These are phyloP conservation scores for Ophion obscuratus DNA, from an alignment of 2,888 invertebrate species.

Conservation along the genomic window DNA sequence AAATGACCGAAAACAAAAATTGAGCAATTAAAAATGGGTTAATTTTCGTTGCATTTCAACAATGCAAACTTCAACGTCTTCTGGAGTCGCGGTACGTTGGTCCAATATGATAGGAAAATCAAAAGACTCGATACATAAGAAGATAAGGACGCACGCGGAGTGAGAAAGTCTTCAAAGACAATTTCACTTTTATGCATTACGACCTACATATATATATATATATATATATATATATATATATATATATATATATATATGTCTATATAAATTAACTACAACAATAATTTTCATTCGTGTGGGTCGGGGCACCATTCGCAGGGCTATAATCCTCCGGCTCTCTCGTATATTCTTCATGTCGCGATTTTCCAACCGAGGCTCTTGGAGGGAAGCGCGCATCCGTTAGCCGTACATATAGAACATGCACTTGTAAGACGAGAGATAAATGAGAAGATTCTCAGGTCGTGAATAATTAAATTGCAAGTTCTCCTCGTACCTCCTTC, in stretches of 20 bases:
- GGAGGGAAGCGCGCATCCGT: slow-evolving; percentile 67
- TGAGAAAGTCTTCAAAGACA: slow-evolving; percentile 55
- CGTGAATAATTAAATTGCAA: slow-evolving; percentile 63
- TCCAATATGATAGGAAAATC: not conserved
- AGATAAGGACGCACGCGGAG: slow-evolving; percentile 18
- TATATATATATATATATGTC: not conserved
- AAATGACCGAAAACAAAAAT: too few species aligned
- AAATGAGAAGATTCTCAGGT: slow-evolving; percentile 63
- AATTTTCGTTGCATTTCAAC: too few species aligned
- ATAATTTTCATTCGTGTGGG: slow-evolving; percentile 66
- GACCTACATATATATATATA: not conserved
- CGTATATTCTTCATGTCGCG: slow-evolving; percentile 53
- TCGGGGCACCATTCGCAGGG: slow-evolving; percentile 63
- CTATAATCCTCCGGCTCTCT: slow-evolving; percentile 33
- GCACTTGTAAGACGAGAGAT: slow-evolving; percentile 52
- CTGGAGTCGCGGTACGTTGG: not conserved
- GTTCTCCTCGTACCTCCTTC: slow-evolving; percentile 9
- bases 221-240: not conserved
- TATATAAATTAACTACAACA: slow-evolving; percentile 50
- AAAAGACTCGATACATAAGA: not conserved
- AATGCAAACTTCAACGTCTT: too few species aligned
- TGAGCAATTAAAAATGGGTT: too few species aligned
- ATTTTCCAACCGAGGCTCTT: slow-evolving; percentile 62
- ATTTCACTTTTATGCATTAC: slow-evolving; percentile 35
- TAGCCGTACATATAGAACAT: slow-evolving; percentile 31